A percentile compares a stretch with the other conserved stretches of the same genome.
These are phyloP conservation scores for Tichodroma muraria DNA, from an alignment of 2,113 vertebrate species.

Conservation along the genomic window DNA sequence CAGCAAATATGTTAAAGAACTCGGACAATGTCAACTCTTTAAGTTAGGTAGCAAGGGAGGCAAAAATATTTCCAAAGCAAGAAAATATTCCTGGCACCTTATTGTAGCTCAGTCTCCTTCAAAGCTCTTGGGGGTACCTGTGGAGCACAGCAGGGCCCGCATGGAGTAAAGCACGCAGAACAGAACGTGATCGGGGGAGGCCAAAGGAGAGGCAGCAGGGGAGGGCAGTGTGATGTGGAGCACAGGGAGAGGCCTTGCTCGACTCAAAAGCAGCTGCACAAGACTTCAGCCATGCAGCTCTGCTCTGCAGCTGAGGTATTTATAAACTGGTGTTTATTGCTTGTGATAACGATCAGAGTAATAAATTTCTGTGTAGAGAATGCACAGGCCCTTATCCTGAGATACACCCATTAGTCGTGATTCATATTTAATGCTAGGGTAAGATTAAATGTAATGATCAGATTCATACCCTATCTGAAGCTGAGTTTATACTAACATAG, in stretches of 20 bases:
- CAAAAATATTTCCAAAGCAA: not conserved
- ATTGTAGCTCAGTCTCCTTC: not conserved
- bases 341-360: not conserved
- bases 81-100: not conserved
- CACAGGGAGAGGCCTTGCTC: not conserved
- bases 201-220: not conserved
- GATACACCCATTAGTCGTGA: not conserved
- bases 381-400: not conserved
- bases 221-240: not conserved
- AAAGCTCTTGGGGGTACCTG: not conserved
- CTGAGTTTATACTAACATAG: not conserved
- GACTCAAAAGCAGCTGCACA: not conserved
- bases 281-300: not conserved
- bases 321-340: not conserved
- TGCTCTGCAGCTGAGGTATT: not conserved
- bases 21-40: not conserved
- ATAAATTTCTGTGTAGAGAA: not conserved
- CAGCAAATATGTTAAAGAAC: not conserved
- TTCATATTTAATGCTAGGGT: not conserved
- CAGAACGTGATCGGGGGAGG: accelerated
- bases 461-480: not conserved
- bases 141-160: not conserved
- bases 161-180: not conserved
- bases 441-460: not conserved
- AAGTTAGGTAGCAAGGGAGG: not conserved